Conservation (phyloP, 2,888 invertebrate species). For the Harmothoe impar region DNA sequence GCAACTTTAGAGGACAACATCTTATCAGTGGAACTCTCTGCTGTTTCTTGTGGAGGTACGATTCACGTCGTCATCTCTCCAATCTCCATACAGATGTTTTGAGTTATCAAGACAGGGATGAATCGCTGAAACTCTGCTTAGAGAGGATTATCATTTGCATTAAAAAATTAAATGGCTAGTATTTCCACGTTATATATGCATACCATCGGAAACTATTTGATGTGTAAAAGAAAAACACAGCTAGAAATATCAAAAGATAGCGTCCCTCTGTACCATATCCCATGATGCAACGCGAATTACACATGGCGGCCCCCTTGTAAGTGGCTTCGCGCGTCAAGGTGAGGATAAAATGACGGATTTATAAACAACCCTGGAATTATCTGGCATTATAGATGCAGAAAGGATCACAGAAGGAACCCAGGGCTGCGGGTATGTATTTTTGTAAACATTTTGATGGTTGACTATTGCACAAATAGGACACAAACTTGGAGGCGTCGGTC, state of each 20-base stretch:
- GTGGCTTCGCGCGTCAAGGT: conserved; percentile 64
- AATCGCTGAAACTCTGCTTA: not conserved
- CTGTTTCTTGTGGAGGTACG: not conserved
- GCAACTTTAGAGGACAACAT: conserved; percentile 43
- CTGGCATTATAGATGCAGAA: not conserved
- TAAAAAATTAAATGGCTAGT: too few species aligned
- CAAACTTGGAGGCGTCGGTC: conserved; percentile 40
- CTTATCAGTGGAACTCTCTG: conserved; percentile 17
- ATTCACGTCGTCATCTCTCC: not conserved
- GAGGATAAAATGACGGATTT: conserved; percentile 53
- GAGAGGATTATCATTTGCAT: too few species aligned
- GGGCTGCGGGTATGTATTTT: not conserved
- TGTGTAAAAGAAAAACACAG: not conserved
- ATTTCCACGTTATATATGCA: too few species aligned
- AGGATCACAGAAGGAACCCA: not conserved
- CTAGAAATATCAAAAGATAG: not conserved
- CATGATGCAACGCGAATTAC: conserved; percentile 63
- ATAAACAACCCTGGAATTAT: not conserved
- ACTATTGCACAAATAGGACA: not conserved
- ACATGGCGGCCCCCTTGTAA: conserved; percentile 67
- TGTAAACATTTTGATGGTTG: not conserved
- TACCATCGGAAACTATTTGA: not conserved
- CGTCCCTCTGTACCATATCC: conserved; percentile 2
- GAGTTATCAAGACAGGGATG: not conserved
- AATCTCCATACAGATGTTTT: conserved; percentile 14